Evolutionary conservation across 2,888 invertebrate species (phyloP), one percentile per base, ranked within the genome.

Genomic region (Auanema sp.): DNA sequence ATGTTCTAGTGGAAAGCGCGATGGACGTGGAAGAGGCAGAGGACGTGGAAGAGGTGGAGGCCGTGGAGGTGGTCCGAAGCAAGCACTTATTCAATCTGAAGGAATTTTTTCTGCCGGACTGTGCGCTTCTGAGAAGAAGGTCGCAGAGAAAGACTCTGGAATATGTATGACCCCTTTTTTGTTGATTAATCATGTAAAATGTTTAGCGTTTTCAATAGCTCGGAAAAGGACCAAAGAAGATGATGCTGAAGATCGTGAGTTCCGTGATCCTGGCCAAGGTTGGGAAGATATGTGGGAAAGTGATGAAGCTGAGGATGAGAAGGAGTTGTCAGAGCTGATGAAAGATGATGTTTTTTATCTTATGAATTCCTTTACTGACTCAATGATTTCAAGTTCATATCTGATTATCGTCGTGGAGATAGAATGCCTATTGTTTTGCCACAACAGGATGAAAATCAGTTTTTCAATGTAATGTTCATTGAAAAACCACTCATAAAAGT

Each of bases 21-120:
- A 64, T 14, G 67, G 60, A 14, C 52, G 47, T 2, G 64, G 61
- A 23, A 53, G 66, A 24, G 52, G 63, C 18, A 52, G 66, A 60
- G 59, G 63, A 21, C 40, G 59, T 42, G 62, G 59, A 23, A 43
- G 58, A 24, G 58, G 64, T 33, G 64, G 47, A n/a, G 51, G 60
- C 24, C 54, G 50, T n/a, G 56, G 50, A 14, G 42, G 42, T 11
- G 47, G 18, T 2, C 33, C n/a, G 14, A 54, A 58, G 47, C 72
- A 61, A 33, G 75, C 66, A 21, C 62, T 75, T 6, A 75, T 75
- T 58, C 71, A 71, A 57, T 68, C 72, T 11, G 66, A 69, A 14
- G 70, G 71, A 64, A 65, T 73, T 18, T 72, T 72, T 41, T 72
- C 72, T 1, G 69, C 69, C 51, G 72, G 72, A 16, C 54, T 72